Evolutionary conservation across 2,797 vertebrate species (phyloP).

Genomic region (Hippopotamyrus pictus): DNA sequence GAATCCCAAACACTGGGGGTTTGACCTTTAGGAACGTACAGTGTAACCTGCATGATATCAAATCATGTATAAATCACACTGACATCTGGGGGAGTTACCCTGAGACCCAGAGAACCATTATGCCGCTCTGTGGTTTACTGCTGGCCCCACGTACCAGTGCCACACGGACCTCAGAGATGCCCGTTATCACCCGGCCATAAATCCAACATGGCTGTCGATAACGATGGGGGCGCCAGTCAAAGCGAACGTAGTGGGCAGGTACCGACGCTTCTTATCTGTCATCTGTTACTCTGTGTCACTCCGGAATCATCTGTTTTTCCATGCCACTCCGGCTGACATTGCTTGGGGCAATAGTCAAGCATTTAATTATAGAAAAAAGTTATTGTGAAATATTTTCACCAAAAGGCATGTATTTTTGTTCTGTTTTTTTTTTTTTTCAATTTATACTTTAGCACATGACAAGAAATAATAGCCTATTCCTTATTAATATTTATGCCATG

Average conservation of each 20-base stretch:
- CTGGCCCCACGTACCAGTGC: neutral
- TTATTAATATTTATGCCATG: conserved; percentile 21
- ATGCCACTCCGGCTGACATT: neutral
- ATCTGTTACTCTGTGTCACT: neutral
- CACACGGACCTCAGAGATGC: neutral
- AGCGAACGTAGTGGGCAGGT: neutral
- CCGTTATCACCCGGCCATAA: neutral
- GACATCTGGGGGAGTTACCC: conserved; percentile 40
- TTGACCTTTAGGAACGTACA: conserved; percentile 40
- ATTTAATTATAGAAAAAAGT: conserved; percentile 60
- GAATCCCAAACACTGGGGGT: conserved; percentile 46
- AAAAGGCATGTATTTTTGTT: conserved; percentile 37
- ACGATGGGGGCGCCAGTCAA: neutral
- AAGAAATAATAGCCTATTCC: conserved; percentile 3
- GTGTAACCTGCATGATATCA: conserved; percentile 22
- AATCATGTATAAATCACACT: conserved; percentile 31
- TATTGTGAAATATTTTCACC: conserved; percentile 37
- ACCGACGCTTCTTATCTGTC: neutral
- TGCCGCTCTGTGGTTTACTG: neutral
- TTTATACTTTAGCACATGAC: conserved; percentile 37
- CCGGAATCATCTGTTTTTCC: neutral
- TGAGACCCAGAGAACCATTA: conserved; percentile 27
- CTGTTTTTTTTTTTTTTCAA: conserved; percentile 37
- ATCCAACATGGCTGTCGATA: conserved; percentile 17
- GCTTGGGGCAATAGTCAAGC: conserved; percentile 20